phyloP scores from a whole-genome alignment of 2,113 vertebrate species.

The Trinectes maculatus region DNA sequence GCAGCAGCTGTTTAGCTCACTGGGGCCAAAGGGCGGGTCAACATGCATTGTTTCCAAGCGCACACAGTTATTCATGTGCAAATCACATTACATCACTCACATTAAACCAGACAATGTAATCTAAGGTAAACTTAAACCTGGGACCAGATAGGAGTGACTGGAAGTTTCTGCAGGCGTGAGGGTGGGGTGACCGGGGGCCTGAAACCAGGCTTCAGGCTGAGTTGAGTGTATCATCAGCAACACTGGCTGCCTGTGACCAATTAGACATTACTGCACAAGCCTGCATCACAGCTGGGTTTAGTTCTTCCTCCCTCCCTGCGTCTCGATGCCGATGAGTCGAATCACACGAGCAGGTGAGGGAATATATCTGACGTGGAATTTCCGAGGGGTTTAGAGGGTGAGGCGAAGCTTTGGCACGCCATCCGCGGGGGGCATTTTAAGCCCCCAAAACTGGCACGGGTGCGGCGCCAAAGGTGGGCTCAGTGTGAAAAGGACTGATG shows the following conservation, averaged over 20 bases:
- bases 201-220: no score
- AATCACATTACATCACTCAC: no score
- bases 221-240: background rate
- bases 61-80: background rate
- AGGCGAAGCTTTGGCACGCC: conserved; percentile 45
- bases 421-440: conserved; percentile 51
- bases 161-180: conserved; percentile 7
- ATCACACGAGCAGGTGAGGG: conserved; percentile 44
- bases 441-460: conserved; percentile 34
- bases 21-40: conserved; percentile 24
- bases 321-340: conserved; percentile 34
- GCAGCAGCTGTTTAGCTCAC: conserved; percentile 44
- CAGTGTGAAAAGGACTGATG: conserved; percentile 34
- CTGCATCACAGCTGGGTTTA: background rate
- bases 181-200: conserved; percentile 10
- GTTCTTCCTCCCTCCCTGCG: background rate
- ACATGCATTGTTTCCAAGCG: conserved; percentile 19
- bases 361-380: conserved; percentile 52
- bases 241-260: background rate
- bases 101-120: no score
- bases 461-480: conserved; percentile 36
- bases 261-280: background rate
- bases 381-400: conserved; percentile 42
- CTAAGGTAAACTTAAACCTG: background rate
- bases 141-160: conserved; percentile 8